Evolutionary conservation across 1,140 invertebrate species (phyloP).

Genomic region (Drosophila cardini): DNA sequence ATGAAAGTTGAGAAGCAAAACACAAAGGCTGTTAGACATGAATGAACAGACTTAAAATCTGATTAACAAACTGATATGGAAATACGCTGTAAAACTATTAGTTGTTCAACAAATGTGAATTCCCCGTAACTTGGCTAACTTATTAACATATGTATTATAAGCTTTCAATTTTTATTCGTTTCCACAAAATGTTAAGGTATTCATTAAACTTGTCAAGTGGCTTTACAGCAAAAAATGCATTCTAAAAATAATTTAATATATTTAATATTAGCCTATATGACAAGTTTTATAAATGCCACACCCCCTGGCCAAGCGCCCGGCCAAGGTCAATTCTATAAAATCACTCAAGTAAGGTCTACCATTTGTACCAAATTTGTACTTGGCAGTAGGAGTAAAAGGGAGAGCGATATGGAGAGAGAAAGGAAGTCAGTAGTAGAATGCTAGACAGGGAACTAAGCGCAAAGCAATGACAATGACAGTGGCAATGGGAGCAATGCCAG

Average conservation of each 20-base stretch:
- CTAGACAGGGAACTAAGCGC: slow-evolving; percentile 1
- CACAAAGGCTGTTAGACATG: slow-evolving; percentile 16
- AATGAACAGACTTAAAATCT: neutral
- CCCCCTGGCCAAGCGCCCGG: neutral
- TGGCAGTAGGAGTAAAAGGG: slow-evolving; percentile 1
- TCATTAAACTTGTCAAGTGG: slow-evolving; percentile 6
- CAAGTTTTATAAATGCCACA: neutral
- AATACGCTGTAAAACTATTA: neutral
- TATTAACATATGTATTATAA: neutral
- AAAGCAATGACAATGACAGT: slow-evolving; percentile 19
- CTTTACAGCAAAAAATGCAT: neutral
- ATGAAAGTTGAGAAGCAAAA: slow-evolving; percentile 44
- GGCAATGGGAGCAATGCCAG: slow-evolving; percentile 13
- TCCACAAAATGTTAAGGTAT: neutral
- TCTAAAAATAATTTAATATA: slow-evolving; percentile 17
- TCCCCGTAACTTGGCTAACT: neutral
- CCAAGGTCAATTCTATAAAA: slow-evolving; percentile 26
- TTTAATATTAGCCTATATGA: slow-evolving; percentile 6
- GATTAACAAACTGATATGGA: neutral
- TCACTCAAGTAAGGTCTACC: slow-evolving; percentile 17
- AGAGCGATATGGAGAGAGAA: neutral
- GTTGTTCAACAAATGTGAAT: neutral
- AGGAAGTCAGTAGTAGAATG: neutral
- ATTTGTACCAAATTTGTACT: slow-evolving; percentile 27
- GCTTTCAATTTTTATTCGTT: neutral